These are phyloP conservation scores for Tiliacea citrago DNA, from an alignment of 2,888 invertebrate genomes.

Conservation along the genomic window DNA sequence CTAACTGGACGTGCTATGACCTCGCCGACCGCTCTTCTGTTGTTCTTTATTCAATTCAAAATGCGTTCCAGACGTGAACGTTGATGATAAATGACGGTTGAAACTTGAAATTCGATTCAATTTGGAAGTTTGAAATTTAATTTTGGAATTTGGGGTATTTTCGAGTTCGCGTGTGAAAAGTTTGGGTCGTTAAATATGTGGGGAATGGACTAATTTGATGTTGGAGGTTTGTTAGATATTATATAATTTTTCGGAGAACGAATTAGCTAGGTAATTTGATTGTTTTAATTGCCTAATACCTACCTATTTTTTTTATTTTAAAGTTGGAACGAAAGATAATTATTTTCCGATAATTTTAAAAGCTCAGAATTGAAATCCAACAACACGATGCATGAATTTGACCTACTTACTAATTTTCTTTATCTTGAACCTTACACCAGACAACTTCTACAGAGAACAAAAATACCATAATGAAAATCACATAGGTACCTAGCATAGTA, in stretches of 20 bases:
- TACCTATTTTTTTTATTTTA: not conserved
- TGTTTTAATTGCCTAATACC: not conserved
- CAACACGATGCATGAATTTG: no score
- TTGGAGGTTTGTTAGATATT: slow-evolving; percentile 21
- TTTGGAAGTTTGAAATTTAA: slow-evolving; percentile 63
- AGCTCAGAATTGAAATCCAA: not conserved
- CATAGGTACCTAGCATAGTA: slow-evolving; percentile 10
- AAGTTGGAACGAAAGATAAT: not conserved
- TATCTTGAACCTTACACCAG: not conserved
- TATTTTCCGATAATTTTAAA: not conserved
- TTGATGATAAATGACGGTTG: slow-evolving; percentile 71
- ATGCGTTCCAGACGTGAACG: slow-evolving; percentile 78
- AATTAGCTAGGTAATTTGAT: slow-evolving; percentile 3
- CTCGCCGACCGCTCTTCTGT: slow-evolving; percentile 80
- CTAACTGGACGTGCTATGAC: slow-evolving; percentile 76
- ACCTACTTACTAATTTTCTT: no score
- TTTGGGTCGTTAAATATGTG: slow-evolving; percentile 55
- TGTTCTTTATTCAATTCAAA: slow-evolving; percentile 86
- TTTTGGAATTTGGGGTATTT: slow-evolving; percentile 55
- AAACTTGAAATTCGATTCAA: slow-evolving; percentile 67
- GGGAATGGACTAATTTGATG: slow-evolving; percentile 38
- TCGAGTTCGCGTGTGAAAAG: slow-evolving; percentile 57
- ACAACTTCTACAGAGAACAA: not conserved
- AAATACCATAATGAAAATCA: not conserved
- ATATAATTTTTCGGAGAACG: slow-evolving; percentile 2